phyloP scores from a whole-genome alignment of 2,113 vertebrate genomes.

The Mormoops blainvillei region DNA sequence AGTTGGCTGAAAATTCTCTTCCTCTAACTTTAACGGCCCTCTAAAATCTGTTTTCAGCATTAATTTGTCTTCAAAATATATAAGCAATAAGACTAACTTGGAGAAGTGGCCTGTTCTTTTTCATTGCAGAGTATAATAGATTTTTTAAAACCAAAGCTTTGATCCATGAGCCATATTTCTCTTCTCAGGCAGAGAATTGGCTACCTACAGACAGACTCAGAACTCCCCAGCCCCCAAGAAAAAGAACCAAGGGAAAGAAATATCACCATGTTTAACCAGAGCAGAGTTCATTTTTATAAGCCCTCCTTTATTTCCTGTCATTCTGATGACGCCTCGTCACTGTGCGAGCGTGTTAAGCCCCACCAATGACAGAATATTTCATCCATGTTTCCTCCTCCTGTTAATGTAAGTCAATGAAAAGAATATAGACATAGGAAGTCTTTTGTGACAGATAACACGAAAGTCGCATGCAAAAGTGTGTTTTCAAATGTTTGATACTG shows the following conservation, averaged over 20 bases:
- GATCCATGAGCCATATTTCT: background rate
- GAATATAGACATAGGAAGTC: background rate
- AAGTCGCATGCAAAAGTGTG: background rate
- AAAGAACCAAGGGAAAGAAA: background rate
- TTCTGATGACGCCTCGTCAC: background rate
- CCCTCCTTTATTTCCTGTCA: background rate
- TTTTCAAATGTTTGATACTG: background rate
- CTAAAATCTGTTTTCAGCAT: background rate
- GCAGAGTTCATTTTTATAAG: background rate
- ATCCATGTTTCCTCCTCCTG: background rate
- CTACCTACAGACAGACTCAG: background rate
- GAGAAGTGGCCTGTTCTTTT: slow-evolving; percentile 33
- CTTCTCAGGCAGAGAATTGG: background rate
- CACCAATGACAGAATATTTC: background rate
- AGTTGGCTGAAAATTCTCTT: background rate
- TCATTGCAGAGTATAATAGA: background rate
- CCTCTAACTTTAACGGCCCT: background rate
- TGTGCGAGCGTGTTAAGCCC: background rate
- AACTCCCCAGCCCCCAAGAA: background rate
- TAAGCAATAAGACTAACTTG: background rate
- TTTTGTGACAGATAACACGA: background rate
- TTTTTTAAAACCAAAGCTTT: background rate
- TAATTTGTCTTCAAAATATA: slow-evolving; percentile 22
- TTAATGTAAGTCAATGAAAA: background rate
- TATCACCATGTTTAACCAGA: background rate